These are phyloP conservation scores for Beaufortia kweichowensis DNA, from an alignment of 2,113 vertebrate genomes.

Conservation along the genomic window DNA sequence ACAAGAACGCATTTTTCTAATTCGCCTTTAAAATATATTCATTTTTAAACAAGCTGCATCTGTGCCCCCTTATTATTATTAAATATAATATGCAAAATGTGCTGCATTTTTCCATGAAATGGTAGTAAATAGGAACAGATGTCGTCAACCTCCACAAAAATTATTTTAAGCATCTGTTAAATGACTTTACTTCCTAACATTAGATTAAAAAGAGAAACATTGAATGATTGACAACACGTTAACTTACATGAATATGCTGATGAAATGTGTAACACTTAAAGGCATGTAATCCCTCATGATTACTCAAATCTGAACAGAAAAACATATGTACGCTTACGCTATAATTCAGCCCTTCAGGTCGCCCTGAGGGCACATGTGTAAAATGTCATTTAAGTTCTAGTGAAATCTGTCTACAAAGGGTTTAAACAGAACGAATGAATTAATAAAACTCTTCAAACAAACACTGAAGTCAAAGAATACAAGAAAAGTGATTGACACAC, in stretches of 20 bases:
- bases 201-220: neutral
- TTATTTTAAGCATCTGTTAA: neutral
- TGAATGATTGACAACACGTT: neutral
- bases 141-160: too few species aligned
- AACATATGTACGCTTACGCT: neutral
- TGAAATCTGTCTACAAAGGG: constrained; percentile 15
- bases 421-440: neutral
- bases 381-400: neutral
- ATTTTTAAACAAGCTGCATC: too few species aligned
- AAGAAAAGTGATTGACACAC: neutral
- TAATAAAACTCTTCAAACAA: neutral
- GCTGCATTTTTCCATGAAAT: too few species aligned
- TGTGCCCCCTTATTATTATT: too few species aligned
- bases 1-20: too few species aligned
- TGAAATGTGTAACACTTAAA: neutral
- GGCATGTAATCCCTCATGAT: neutral
- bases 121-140: too few species aligned
- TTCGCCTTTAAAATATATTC: too few species aligned
- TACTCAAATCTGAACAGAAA: constrained; percentile 7
- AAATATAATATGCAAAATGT: too few species aligned
- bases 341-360: neutral
- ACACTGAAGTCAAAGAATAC: neutral
- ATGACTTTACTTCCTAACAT: neutral
- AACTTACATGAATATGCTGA: neutral
- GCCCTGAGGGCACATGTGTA: constrained; percentile 22